Conservation (phyloP, 2,888 invertebrate genomes). For the Sabatieria punctata region DNA sequence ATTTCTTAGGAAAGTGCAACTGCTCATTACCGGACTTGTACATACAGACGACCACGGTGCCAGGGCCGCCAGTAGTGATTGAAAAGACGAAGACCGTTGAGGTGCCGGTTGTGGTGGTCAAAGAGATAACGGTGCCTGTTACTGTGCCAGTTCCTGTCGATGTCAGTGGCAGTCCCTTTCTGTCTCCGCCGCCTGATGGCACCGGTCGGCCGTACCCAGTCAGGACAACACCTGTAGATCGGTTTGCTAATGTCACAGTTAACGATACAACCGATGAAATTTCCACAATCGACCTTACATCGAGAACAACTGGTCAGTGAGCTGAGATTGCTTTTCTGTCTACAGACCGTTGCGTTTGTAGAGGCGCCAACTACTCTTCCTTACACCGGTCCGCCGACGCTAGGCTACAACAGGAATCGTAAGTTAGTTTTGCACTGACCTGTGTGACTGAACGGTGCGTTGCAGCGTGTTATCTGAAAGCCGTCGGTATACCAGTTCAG, state of each 20-base stretch:
- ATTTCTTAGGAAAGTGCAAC: slow-evolving; percentile 3
- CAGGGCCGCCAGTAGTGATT: background rate
- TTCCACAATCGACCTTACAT: too few relatives aligned
- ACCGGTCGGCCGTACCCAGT: background rate
- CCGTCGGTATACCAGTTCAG: slow-evolving; percentile 29
- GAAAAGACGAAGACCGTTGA: too few relatives aligned
- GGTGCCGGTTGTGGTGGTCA: background rate
- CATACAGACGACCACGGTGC: background rate
- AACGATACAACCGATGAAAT: too few relatives aligned
- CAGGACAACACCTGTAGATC: background rate
- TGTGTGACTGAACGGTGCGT: too few relatives aligned
- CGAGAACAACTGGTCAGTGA: background rate
- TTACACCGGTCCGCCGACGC: slow-evolving; percentile 25
- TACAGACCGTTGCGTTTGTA: too few relatives aligned
- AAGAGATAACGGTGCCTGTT: background rate
- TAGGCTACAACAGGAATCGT: slow-evolving; percentile 20
- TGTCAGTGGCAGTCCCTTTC: too few relatives aligned
- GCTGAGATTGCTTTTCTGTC: too few relatives aligned
- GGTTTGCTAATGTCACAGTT: too few relatives aligned
- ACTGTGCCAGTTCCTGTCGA: too few relatives aligned
- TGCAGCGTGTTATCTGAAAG: too few relatives aligned
- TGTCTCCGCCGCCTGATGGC: background rate
- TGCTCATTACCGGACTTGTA: background rate
- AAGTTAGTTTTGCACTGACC: slow-evolving; percentile 11
- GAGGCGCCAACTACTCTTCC: slow-evolving; percentile 10